phyloP scores from a whole-genome alignment of 2,888 invertebrate species.

The Venustoraphidia nigricollis region DNA sequence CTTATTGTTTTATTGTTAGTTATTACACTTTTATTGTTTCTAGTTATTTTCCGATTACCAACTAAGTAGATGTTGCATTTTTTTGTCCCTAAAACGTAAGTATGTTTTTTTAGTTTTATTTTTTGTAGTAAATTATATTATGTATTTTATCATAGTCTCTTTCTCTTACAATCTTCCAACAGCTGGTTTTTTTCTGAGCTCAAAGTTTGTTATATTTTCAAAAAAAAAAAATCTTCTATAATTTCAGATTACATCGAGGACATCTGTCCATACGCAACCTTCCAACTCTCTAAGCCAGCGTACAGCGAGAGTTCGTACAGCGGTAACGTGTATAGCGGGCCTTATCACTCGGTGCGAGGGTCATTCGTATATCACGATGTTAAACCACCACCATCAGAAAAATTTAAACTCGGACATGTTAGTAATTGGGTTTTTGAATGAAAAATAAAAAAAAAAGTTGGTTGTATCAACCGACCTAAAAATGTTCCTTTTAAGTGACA shows the following conservation, averaged over 20 bases:
- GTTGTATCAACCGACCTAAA: neutral
- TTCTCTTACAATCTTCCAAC: too few relatives aligned
- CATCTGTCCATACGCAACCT: constrained; percentile 85
- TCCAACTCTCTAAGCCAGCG: constrained; percentile 72
- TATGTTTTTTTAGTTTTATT: too few relatives aligned
- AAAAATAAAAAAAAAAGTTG: neutral
- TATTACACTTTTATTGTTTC: too few relatives aligned
- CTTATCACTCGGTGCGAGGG: constrained; percentile 71
- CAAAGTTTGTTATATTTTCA: neutral
- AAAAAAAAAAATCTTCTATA: constrained; percentile 6
- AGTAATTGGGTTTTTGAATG: constrained; percentile 16
- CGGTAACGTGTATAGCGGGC: constrained; percentile 74
- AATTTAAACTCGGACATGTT: constrained; percentile 59
- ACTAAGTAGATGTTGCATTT: neutral
- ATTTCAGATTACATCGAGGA: constrained; percentile 76
- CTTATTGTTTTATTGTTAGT: too few relatives aligned
- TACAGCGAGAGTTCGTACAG: constrained; percentile 85
- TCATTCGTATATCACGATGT: constrained; percentile 85
- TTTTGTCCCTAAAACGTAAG: neutral
- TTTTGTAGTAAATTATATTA: too few relatives aligned
- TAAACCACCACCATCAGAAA: constrained; percentile 57
- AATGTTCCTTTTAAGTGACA: too few relatives aligned
- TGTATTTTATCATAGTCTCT: too few relatives aligned
- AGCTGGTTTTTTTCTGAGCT: too few relatives aligned
- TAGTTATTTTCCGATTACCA: neutral